These are phyloP conservation scores for Echiichthys vipera DNA, from an alignment of 2,797 vertebrate species.

Conservation along the genomic window DNA sequence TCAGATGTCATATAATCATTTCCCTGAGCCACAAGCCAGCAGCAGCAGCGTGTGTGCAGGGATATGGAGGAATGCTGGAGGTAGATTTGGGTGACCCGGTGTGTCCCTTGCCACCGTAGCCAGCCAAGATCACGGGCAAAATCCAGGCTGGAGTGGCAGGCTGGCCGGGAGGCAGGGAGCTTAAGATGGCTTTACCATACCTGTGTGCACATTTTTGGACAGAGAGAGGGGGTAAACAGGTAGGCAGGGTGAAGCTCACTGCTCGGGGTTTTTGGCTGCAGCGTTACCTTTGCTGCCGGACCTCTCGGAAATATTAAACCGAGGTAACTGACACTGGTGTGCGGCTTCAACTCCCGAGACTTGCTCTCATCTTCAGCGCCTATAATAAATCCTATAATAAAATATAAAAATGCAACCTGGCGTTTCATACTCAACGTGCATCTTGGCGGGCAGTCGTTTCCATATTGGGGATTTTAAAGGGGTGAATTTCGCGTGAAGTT, in stretches of 20 bases:
- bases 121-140: slow-evolving; percentile 78
- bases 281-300: slow-evolving; percentile 52
- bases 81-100: slow-evolving; percentile 84
- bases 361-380: slow-evolving; percentile 43
- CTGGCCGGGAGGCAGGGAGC: slow-evolving; percentile 50
- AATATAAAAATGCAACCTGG: slow-evolving; percentile 13
- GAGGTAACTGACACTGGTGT: slow-evolving; percentile 43
- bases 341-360: slow-evolving; percentile 42
- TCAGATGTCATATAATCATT: slow-evolving; percentile 52
- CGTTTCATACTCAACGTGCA: slow-evolving; percentile 18
- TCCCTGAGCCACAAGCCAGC: slow-evolving; percentile 58
- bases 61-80: slow-evolving; percentile 87
- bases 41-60: slow-evolving; percentile 67
- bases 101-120: slow-evolving; percentile 77
- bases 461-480: neutral
- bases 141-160: slow-evolving; percentile 65
- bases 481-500: slow-evolving; percentile 73
- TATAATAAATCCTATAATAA: slow-evolving; percentile 31
- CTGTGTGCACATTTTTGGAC: slow-evolving; percentile 58
- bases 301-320: slow-evolving; percentile 36
- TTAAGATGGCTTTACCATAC: slow-evolving; percentile 55
- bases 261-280: slow-evolving; percentile 52
- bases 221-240: slow-evolving; percentile 66
- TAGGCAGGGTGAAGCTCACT: slow-evolving; percentile 52
- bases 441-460: slow-evolving; percentile 9